Base-by-base conservation (phyloP, 2,888 invertebrate species). In the Ophioninae sp. region DNA sequence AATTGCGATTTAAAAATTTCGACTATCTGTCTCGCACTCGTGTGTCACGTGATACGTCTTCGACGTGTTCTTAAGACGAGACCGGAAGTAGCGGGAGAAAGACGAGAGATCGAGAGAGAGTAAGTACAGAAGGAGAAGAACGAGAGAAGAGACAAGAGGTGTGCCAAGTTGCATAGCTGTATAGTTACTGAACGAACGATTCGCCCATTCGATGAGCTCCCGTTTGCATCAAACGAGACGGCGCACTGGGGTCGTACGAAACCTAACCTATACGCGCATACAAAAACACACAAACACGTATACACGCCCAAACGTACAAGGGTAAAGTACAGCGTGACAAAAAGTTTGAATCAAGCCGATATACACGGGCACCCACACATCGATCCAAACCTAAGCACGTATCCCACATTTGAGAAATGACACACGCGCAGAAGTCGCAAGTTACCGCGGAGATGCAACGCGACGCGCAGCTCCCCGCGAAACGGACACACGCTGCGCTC, bases 381-480 rank as follows among this genome's bases (percentile, higher is more conserved):
- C 67, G 67, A 68, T 41, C 41, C 41, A 22, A 22, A 41, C n/a
- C 22, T 7, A 10, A 10, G n/a, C 10, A 22, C 13, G 37, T 6
- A 30, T n/a, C 51, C 51, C 1, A 51, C 51, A 17, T 51, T 51
- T 51, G 17, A 9, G 51, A 2, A 51, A 51, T 51, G 9, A 17
- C 5, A 51, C 51, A 51, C 17, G 51, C 51, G 51, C 51, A 51
- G 17, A 51, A 51, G 51, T 1, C 9, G 17, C 9, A 51, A 17
- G 51, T 73, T 79, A 77, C 44, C 69, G 73, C 63, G 64, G 79
- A 80, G 44, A 80, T 77, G 83, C 80, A 80, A 73, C 83, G 80
- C 59, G 80, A 73, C 80, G 83, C 83, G 83, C 83, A 83, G 80
- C 83, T 83, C 83, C 51, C 77, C 59, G 69, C 80, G 77, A 75